A percentile compares a stretch with the other conserved stretches of the same genome.
These are phyloP conservation scores for Acanthurus lineatus DNA, from an alignment of 2,797 vertebrate species.

Conservation along the genomic window DNA sequence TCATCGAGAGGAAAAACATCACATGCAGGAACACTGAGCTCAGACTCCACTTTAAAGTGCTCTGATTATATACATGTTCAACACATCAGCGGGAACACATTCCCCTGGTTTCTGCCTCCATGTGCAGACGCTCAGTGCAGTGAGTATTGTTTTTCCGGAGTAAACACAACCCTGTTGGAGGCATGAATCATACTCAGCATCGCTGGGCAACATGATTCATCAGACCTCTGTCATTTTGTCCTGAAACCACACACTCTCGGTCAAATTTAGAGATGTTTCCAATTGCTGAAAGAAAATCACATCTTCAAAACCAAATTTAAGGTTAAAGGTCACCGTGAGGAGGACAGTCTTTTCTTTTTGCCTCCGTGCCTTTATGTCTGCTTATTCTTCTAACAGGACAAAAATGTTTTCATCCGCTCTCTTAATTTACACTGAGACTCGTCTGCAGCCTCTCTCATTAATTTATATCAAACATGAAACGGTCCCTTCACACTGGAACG, in stretches of 20 bases:
- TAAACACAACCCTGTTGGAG: constrained; percentile 58
- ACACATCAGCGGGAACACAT: constrained; percentile 8
- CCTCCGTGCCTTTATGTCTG: constrained; percentile 4
- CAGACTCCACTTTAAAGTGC: background rate
- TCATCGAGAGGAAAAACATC: constrained; percentile 23
- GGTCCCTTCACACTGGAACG: constrained; percentile 10
- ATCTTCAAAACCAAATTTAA: constrained; percentile 38
- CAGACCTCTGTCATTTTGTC: constrained; percentile 69
- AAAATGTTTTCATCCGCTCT: constrained; percentile 43
- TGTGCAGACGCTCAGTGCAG: constrained; percentile 23
- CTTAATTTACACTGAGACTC: constrained; percentile 34
- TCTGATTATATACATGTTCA: constrained; percentile 9
- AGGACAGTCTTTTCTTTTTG: constrained; percentile 14
- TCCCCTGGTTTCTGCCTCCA: constrained; percentile 17
- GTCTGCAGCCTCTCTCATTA: constrained; percentile 31
- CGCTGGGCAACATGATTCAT: constrained; percentile 73
- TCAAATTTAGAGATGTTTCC: constrained; percentile 50
- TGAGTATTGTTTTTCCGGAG: constrained; percentile 49
- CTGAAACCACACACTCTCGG: constrained; percentile 51
- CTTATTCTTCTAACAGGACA: background rate
- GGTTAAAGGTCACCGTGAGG: constrained; percentile 52
- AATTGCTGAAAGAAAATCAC: constrained; percentile 14
- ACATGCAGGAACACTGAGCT: constrained; percentile 19
- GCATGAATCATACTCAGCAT: constrained; percentile 71
- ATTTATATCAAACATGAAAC: constrained; percentile 42